Percentiles rank a stretch among this genome's conserved stretches.
phyloP scores from a whole-genome alignment of 2,888 invertebrate genomes.

The Phorcus lineatus region DNA sequence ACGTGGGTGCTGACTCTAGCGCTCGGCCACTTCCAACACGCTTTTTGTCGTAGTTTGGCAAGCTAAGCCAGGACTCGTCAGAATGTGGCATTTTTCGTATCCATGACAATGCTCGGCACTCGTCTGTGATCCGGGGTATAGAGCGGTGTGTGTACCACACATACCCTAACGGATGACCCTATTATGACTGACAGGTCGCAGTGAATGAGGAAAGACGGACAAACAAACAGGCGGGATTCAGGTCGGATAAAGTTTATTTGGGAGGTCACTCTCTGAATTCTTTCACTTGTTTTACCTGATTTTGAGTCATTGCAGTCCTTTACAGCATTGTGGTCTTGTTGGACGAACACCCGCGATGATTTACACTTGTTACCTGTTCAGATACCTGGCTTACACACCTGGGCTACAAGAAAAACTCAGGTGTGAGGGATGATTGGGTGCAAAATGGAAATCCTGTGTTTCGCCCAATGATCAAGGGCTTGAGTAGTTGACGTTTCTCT shows the following conservation, averaged over 20 bases:
- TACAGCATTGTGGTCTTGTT: neutral
- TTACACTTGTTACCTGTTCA: neutral
- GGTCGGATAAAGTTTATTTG: neutral
- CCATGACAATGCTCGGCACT: conserved; percentile 18
- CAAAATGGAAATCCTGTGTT: too few relatives aligned
- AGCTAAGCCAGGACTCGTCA: neutral
- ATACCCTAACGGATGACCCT: conserved; percentile 18
- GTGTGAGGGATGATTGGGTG: too few relatives aligned
- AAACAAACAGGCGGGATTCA: conserved; percentile 12
- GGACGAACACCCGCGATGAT: neutral
- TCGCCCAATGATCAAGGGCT: too few relatives aligned
- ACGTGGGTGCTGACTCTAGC: neutral
- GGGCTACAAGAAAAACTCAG: neutral
- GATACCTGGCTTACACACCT: neutral
- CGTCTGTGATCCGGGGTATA: neutral
- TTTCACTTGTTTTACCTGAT: neutral
- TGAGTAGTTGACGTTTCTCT: too few relatives aligned
- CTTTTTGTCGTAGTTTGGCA: conserved; percentile 5
- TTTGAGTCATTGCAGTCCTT: neutral
- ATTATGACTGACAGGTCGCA: conserved; percentile 1
- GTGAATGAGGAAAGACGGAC: neutral
- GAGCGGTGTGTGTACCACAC: conserved; percentile 6
- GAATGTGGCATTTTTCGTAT: conserved; percentile 5
- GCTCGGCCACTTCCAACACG: neutral
- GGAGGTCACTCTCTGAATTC: neutral